Conservation (phyloP, 2,888 invertebrate species). For the Melitaea athalia region DNA sequence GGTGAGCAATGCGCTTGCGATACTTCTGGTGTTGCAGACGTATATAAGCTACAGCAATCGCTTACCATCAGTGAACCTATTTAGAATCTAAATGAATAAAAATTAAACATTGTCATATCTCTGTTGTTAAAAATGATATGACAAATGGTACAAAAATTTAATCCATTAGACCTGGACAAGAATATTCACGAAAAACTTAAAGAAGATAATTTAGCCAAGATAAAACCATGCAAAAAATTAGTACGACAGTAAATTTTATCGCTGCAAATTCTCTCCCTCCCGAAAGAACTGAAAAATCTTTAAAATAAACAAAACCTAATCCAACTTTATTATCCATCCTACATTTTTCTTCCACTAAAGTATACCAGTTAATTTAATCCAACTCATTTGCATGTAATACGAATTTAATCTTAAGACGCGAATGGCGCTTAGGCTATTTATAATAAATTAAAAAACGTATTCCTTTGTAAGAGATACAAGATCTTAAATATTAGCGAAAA, state of each 20-base stretch:
- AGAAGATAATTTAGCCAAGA: not conserved
- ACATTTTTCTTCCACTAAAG: conserved; percentile 26
- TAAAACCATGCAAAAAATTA: conserved; percentile 10
- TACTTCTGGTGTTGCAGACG: too few relatives aligned
- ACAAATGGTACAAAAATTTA: too few relatives aligned
- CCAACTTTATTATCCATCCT: conserved; percentile 31
- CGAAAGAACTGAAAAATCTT: conserved; percentile 28
- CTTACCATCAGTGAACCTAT: too few relatives aligned
- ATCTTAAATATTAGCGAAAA: not conserved
- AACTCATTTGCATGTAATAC: conserved; percentile 34
- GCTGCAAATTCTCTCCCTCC: conserved; percentile 19
- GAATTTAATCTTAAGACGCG: conserved; percentile 10
- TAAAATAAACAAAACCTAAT: conserved; percentile 36
- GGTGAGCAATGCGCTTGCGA: too few relatives aligned
- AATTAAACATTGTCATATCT: too few relatives aligned
- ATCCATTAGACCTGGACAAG: too few relatives aligned
- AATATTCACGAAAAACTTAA: not conserved
- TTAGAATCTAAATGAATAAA: too few relatives aligned
- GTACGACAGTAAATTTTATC: conserved; percentile 32
- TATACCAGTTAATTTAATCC: conserved; percentile 34
- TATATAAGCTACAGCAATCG: too few relatives aligned
- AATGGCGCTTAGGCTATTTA: conserved; percentile 8
- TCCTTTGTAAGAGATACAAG: conserved; percentile 4
- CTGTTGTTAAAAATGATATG: too few relatives aligned
- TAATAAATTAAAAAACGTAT: conserved; percentile 45